phyloP scores from a whole-genome alignment of 2,113 vertebrate species.

The Rhinolophus sinicus region DNA sequence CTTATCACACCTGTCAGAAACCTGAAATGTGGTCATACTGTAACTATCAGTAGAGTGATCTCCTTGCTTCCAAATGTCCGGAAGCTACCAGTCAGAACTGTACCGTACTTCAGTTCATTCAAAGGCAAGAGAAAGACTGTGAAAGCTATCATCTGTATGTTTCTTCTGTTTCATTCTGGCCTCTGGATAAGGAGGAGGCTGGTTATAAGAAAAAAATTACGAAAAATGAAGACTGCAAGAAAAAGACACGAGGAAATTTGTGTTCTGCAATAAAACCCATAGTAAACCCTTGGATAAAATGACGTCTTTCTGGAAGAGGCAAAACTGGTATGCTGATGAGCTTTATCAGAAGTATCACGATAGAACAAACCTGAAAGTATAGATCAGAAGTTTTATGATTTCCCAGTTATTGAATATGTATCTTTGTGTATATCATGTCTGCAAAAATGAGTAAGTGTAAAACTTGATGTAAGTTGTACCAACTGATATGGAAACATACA shows the following conservation, averaged over 20 bases:
- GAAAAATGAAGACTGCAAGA: constrained; percentile 90
- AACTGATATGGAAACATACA: not conserved
- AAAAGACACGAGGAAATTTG: constrained; percentile 90
- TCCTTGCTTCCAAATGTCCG: constrained; percentile 85
- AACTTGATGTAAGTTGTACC: constrained; percentile 16
- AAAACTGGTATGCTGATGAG: constrained; percentile 94
- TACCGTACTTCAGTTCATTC: constrained; percentile 89
- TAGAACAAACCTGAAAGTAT: constrained; percentile 91
- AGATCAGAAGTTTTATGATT: not conserved
- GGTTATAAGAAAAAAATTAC: constrained; percentile 96
- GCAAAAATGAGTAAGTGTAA: not conserved
- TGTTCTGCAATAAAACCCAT: constrained; percentile 95
- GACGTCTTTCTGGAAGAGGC: constrained; percentile 97
- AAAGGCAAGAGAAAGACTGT: constrained; percentile 94
- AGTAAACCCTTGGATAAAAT: constrained; percentile 96
- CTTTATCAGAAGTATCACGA: constrained; percentile 95
- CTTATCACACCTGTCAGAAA: not conserved
- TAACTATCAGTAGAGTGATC: constrained; percentile 82
- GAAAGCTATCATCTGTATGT: constrained; percentile 89
- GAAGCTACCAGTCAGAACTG: constrained; percentile 86
- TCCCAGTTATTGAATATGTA: not conserved
- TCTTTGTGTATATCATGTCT: not conserved
- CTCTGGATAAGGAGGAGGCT: constrained; percentile 95
- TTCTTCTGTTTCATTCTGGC: constrained; percentile 94
- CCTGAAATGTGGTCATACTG: not conserved